Conservation (phyloP, 2,888 invertebrate species). For the Candidula unifasciata region DNA sequence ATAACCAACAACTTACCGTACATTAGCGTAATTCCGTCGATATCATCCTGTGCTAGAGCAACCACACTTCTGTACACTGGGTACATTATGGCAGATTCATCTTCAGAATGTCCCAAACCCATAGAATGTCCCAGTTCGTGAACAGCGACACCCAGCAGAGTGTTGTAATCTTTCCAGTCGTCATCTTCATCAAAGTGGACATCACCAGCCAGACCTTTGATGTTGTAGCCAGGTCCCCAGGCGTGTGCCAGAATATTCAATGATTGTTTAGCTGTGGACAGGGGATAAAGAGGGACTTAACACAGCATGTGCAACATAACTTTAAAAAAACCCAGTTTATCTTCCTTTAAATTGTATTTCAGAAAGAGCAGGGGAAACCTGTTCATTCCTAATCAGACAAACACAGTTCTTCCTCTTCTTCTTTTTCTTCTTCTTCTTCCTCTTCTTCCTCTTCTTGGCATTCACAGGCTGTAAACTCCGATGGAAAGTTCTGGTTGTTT, state of each 20-base stretch:
- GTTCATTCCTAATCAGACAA: no score
- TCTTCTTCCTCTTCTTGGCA: no score
- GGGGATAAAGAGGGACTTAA: background rate
- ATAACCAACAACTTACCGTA: constrained; percentile 65
- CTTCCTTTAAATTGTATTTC: no score
- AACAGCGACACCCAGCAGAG: constrained; percentile 72
- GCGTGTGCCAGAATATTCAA: constrained; percentile 64
- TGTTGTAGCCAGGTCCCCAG: constrained; percentile 66
- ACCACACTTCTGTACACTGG: constrained; percentile 69
- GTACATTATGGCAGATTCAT: constrained; percentile 72
- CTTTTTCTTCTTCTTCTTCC: no score
- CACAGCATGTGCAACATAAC: no score
- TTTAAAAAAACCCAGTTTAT: no score
- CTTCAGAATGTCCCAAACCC: constrained; percentile 74
- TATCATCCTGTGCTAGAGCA: constrained; percentile 69
- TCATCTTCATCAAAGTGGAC: constrained; percentile 76
- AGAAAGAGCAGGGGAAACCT: no score
- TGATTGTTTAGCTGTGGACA: background rate
- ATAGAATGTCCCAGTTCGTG: constrained; percentile 77
- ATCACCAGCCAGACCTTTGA: constrained; percentile 64
- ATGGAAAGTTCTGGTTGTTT: no score
- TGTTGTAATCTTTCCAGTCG: constrained; percentile 68
- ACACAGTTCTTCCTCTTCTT: no score
- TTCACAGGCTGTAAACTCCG: no score
- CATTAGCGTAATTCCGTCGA: constrained; percentile 69